These are phyloP conservation scores for Megaceryle alcyon DNA, from an alignment of 2,797 vertebrate species.

Conservation along the genomic window DNA sequence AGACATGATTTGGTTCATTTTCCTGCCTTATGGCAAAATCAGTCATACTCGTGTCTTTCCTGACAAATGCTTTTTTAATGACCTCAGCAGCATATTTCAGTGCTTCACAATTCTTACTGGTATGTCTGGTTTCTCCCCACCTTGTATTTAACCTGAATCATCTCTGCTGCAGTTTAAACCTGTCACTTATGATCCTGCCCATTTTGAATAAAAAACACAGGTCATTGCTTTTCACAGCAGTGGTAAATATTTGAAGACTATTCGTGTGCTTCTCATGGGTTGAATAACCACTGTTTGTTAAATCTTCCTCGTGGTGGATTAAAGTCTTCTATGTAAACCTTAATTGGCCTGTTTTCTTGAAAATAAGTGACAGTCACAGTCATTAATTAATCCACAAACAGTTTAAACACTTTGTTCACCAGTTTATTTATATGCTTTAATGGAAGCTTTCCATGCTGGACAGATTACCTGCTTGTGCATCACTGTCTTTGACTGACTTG, in stretches of 20 bases:
- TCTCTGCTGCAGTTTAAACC: background rate
- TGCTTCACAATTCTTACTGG: background rate
- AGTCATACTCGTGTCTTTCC: background rate
- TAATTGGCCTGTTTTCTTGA: slow-evolving; percentile 48
- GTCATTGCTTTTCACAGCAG: background rate
- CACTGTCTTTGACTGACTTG: background rate
- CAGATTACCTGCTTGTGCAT: background rate
- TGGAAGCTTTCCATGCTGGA: background rate
- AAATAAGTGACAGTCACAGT: slow-evolving; percentile 19
- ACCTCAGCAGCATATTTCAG: background rate
- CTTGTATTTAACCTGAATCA: background rate
- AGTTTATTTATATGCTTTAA: slow-evolving; percentile 16
- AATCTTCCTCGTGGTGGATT: background rate
- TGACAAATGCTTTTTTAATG: background rate
- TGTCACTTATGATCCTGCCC: background rate
- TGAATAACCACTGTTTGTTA: slow-evolving; percentile 27
- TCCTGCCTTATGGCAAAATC: slow-evolving; percentile 10
- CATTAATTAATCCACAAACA: slow-evolving; percentile 38
- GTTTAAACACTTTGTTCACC: slow-evolving; percentile 27
- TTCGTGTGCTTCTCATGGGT: background rate
- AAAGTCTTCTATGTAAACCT: slow-evolving; percentile 15
- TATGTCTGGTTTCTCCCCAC: background rate
- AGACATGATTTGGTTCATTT: background rate
- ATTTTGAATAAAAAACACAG: background rate
- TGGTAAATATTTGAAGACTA: slow-evolving; percentile 36